Evolutionary conservation across 2,888 invertebrate genomes (phyloP).

Genomic region (Bellardia pandia): DNA sequence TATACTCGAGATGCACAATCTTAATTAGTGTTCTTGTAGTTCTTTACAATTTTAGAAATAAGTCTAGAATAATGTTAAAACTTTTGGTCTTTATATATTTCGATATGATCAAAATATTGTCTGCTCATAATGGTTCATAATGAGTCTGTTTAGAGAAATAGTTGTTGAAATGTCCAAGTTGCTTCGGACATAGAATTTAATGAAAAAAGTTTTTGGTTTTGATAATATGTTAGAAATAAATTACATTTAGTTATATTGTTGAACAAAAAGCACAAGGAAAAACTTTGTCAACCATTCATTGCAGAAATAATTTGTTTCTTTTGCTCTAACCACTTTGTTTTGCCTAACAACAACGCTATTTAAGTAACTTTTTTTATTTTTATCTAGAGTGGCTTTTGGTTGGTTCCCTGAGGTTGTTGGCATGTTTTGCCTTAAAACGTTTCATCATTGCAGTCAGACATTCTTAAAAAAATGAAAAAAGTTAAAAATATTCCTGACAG

Average conservation of each 20-base stretch:
- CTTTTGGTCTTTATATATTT: slow-evolving; percentile 28
- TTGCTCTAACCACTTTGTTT: slow-evolving; percentile 22
- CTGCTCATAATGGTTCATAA: slow-evolving; percentile 41
- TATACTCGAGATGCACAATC: background rate
- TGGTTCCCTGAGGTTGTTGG: slow-evolving; percentile 75
- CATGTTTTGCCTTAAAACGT: slow-evolving; percentile 61
- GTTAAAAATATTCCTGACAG: slow-evolving; percentile 51
- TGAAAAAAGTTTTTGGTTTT: slow-evolving; percentile 54
- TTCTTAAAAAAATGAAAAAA: slow-evolving; percentile 23
- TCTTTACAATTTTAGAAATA: background rate
- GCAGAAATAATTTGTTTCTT: slow-evolving; percentile 9
- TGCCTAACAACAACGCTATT: slow-evolving; percentile 24
- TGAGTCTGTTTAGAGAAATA: slow-evolving; percentile 42
- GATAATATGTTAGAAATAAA: slow-evolving; percentile 5
- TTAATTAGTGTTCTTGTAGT: slow-evolving; percentile 1
- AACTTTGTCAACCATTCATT: slow-evolving; percentile 42
- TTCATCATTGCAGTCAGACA: slow-evolving; percentile 60
- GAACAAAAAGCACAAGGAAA: slow-evolving; percentile 6
- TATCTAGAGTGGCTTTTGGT: slow-evolving; percentile 75
- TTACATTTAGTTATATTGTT: slow-evolving; percentile 7
- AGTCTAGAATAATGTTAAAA: background rate
- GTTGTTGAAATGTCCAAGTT: slow-evolving; percentile 33
- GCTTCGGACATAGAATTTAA: slow-evolving; percentile 33
- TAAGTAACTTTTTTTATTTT: slow-evolving; percentile 27
- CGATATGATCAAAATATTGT: slow-evolving; percentile 29